Conservation (phyloP, 2,113 vertebrate genomes). For the Sminthopsis crassicaudata region DNA sequence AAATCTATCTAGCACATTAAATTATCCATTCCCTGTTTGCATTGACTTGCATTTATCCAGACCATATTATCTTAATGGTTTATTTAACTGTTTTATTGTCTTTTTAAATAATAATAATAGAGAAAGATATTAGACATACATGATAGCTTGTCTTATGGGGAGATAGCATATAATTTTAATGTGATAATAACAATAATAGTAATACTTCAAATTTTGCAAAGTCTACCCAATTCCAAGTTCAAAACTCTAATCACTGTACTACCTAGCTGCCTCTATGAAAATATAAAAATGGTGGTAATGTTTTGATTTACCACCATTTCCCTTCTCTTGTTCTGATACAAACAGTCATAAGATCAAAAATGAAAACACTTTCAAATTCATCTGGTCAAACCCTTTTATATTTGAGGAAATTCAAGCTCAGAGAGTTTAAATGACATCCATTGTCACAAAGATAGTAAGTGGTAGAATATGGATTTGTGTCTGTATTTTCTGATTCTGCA, state of each 20-base stretch:
- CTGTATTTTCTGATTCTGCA: not conserved
- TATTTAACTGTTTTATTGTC: not conserved
- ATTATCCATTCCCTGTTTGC: not conserved
- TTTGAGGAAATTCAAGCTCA: fast-evolving
- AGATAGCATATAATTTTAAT: not conserved
- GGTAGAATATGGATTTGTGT: not conserved
- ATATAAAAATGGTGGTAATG: not conserved
- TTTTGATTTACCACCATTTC: not conserved
- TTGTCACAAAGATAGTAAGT: not conserved
- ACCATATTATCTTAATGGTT: not conserved
- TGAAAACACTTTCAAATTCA: not conserved
- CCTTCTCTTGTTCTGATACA: not conserved
- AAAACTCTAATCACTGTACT: not conserved
- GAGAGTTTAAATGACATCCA: not conserved
- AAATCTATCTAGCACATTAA: not conserved
- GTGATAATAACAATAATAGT: not conserved
- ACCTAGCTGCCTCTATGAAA: not conserved
- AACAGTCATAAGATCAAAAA: not conserved
- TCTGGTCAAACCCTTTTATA: not conserved
- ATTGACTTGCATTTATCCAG: not conserved
- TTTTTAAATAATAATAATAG: not conserved
- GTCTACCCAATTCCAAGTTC: not conserved
- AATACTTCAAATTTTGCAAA: not conserved
- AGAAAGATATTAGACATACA: not conserved
- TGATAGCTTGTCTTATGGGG: not conserved